A percentile compares a stretch with the other conserved stretches of the same genome.
phyloP scores from a whole-genome alignment of 2,797 vertebrate genomes.

The Labroides dimidiatus region DNA sequence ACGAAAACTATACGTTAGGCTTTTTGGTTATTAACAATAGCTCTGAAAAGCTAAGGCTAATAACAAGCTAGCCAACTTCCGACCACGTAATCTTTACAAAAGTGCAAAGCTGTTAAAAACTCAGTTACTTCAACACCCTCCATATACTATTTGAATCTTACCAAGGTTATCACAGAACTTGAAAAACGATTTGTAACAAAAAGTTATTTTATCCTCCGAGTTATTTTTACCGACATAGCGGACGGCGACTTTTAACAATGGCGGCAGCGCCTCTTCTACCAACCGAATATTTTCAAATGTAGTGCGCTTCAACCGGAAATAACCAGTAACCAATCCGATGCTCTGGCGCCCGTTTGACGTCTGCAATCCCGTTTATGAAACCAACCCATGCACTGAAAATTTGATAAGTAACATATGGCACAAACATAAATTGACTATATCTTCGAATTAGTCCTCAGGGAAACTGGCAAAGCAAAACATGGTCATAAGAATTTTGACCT shows the following conservation, averaged over 20 bases:
- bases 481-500: accelerated
- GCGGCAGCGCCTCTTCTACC: background rate
- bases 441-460: background rate
- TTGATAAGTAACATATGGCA: accelerated
- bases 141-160: constrained; percentile 12
- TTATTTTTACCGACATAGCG: constrained; percentile 14
- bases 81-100: too few relatives aligned
- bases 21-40: background rate
- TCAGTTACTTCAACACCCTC: accelerated
- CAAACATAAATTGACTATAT: accelerated
- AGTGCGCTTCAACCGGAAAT: constrained; percentile 60
- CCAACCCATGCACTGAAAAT: accelerated
- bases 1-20: accelerated
- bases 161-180: constrained; percentile 4
- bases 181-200: background rate
- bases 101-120: too few relatives aligned
- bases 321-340: constrained; percentile 63
- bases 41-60: background rate
- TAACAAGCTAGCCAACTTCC: constrained; percentile 6
- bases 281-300: constrained; percentile 71
- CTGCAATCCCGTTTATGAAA: background rate
- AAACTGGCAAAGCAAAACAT: background rate
- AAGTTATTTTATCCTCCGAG: background rate
- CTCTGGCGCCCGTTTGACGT: constrained; percentile 38
- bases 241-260: constrained; percentile 50